A percentile compares a stretch with the other conserved stretches of the same genome.
Evolutionary conservation across 2,888 invertebrate genomes (phyloP).

Genomic region (Matsumyia berberina): DNA sequence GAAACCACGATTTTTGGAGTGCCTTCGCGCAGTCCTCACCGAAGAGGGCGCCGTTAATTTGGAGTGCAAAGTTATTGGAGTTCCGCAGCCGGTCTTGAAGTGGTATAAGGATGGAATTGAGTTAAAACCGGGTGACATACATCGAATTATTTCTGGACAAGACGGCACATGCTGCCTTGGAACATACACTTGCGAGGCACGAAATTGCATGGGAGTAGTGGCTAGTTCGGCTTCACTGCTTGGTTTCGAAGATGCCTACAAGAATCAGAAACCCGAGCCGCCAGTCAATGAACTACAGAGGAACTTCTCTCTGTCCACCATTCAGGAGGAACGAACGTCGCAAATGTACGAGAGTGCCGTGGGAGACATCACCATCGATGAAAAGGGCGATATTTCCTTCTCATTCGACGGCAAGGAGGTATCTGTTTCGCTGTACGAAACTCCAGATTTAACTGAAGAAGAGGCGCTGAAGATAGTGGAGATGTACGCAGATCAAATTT

Average conservation of each 20-base stretch:
- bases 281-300: conserved; percentile 85
- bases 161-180: conserved; percentile 95
- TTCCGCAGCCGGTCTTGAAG: conserved; percentile 94
- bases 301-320: conserved; percentile 94
- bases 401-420: conserved; percentile 97
- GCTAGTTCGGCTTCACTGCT: conserved; percentile 94
- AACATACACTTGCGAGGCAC: conserved; percentile 95
- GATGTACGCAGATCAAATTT: conserved; percentile 97
- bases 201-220: conserved; percentile 95
- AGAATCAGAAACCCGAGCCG: conserved; percentile 85
- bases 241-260: conserved; percentile 92
- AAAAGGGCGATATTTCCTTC: conserved; percentile 94
- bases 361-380: conserved; percentile 91
- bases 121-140: conserved; percentile 95
- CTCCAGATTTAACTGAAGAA: conserved; percentile 95
- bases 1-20: conserved; percentile 94
- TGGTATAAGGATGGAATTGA: conserved; percentile 97
- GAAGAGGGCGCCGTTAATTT: conserved; percentile 95
- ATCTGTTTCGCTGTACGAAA: conserved; percentile 95
- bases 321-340: conserved; percentile 95
- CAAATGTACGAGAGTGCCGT: conserved; percentile 93
- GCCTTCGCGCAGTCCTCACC: conserved; percentile 92
- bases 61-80: conserved; percentile 96
- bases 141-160: conserved; percentile 94
- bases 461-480: conserved; percentile 96